Evolutionary conservation across 2,797 vertebrate genomes (phyloP), one percentile per base, ranked within the genome.

Genomic region (Poeciliopsis presidionis): DNA sequence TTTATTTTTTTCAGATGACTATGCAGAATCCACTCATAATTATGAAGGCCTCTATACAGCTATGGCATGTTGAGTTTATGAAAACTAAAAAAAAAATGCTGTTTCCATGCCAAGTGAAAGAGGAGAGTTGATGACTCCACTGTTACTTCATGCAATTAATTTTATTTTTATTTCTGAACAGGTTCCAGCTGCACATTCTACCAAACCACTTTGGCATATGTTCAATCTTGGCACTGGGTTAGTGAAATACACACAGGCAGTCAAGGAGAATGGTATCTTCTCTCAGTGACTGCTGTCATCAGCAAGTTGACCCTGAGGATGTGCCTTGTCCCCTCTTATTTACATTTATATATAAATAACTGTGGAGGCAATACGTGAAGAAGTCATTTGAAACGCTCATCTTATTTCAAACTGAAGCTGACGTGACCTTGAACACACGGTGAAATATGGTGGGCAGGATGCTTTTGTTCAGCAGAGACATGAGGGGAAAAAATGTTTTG

Each of bases 21-120:
- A 55, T 82, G 87, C 71, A 75, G 72, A 91, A 88, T 87, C 77
- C 83, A 82, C 88, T 90, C 86, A 43, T 25, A 30, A 46, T 74
- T 77, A 61, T 71, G 84, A 91, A 88, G 69, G 53, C 33, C 77
- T 84, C 51, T 69, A 73, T 69, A 73, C 51, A n/a, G 51, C 47
- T 76, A 78, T n/a, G 36, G 43, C 69, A 78, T 77, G 73, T 72
- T 59, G 74, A 84, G 11, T 55, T 12, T 30, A 14, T 6, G 28
- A 28, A 14, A 30, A 59, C 28, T 57, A 25, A 41, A 45, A 45
- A 46, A 12, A 1, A 59, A 1, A 14, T 30, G 13, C 28, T 30
- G 57, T 59, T 59, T 59, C 5, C 55, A 59, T 59, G 13, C 57
- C n/a, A 59, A 30, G 28, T 33, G 13, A 28, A 30, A 28, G 28